These are phyloP conservation scores for Anoplius nigerrimus DNA, from an alignment of 2,888 invertebrate species.

Conservation along the genomic window DNA sequence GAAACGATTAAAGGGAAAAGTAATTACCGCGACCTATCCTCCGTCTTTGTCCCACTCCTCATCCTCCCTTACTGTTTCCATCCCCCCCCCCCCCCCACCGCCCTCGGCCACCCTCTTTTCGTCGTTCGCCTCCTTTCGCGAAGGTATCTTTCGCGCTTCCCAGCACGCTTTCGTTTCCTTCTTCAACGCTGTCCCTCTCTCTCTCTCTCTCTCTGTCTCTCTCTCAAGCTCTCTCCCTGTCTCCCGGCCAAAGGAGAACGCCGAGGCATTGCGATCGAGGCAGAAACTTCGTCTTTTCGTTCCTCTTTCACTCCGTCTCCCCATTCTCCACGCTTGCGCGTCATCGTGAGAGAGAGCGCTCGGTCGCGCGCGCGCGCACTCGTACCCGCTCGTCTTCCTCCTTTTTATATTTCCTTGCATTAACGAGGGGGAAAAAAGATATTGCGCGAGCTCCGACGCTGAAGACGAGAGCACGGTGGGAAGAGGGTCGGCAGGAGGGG, in stretches of 20 bases:
- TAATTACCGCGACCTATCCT: slow-evolving; percentile 25
- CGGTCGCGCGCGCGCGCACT: background rate
- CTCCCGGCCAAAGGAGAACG: too few relatives aligned
- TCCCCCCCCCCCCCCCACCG: too few relatives aligned
- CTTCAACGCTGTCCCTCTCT: background rate
- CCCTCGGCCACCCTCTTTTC: too few relatives aligned
- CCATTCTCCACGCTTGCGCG: background rate
- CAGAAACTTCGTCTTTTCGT: slow-evolving; percentile 25
- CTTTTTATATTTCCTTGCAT: background rate
- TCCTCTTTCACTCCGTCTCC: background rate
- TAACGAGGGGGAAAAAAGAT: background rate
- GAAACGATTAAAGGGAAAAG: slow-evolving; percentile 34
- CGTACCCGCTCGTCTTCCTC: background rate
- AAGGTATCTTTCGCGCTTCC: too few relatives aligned
- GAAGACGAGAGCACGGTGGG: too few relatives aligned
- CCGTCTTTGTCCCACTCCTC: background rate
- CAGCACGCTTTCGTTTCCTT: background rate
- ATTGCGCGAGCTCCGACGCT: too few relatives aligned
- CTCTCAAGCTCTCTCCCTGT: background rate
- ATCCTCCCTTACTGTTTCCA: too few relatives aligned
- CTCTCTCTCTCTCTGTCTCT: background rate
- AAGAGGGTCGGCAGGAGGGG: too few relatives aligned
- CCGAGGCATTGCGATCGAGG: background rate
- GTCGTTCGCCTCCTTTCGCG: too few relatives aligned
- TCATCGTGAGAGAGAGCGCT: background rate